A percentile compares a stretch with the other conserved stretches of the same genome.
Evolutionary conservation across 2,113 vertebrate genomes (phyloP).

Genomic region (Crotophaga sulcirostris): DNA sequence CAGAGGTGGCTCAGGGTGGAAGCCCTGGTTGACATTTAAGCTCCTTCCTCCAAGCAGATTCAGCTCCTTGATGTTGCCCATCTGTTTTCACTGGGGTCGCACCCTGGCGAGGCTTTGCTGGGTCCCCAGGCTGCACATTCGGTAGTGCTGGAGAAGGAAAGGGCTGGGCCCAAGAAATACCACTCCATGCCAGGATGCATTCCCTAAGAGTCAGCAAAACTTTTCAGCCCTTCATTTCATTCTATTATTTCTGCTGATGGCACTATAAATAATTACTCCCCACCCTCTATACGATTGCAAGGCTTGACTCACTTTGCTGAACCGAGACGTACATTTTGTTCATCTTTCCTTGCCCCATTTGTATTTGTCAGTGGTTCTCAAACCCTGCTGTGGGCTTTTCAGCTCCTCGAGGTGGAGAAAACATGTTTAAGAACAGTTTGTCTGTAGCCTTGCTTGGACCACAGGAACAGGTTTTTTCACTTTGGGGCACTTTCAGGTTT

Average conservation of each 20-base stretch:
- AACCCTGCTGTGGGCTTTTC: background rate
- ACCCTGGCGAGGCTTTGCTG: background rate
- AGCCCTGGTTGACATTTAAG: background rate
- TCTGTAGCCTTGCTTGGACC: background rate
- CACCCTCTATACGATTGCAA: background rate
- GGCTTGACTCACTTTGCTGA: slow-evolving; percentile 40
- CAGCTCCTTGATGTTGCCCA: fast-evolving
- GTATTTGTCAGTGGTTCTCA: background rate
- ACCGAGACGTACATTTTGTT: slow-evolving; percentile 6
- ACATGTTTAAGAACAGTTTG: background rate
- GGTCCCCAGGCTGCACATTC: background rate
- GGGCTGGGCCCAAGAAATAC: background rate
- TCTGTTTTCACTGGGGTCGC: fast-evolving
- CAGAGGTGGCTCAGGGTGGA: background rate
- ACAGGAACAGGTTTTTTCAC: background rate
- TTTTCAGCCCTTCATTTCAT: slow-evolving; percentile 61
- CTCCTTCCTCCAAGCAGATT: background rate
- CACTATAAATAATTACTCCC: slow-evolving; percentile 65
- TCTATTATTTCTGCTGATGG: slow-evolving; percentile 54
- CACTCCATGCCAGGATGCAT: background rate
- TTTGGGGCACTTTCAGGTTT: background rate
- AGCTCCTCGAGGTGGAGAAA: background rate
- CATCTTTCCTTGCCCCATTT: background rate
- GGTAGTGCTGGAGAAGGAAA: background rate
- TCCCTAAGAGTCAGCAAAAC: slow-evolving; percentile 65